Percentiles rank a stretch among this genome's conserved stretches.
Evolutionary conservation across 2,797 vertebrate species (phyloP).

Genomic region (Clarias fuscus): DNA sequence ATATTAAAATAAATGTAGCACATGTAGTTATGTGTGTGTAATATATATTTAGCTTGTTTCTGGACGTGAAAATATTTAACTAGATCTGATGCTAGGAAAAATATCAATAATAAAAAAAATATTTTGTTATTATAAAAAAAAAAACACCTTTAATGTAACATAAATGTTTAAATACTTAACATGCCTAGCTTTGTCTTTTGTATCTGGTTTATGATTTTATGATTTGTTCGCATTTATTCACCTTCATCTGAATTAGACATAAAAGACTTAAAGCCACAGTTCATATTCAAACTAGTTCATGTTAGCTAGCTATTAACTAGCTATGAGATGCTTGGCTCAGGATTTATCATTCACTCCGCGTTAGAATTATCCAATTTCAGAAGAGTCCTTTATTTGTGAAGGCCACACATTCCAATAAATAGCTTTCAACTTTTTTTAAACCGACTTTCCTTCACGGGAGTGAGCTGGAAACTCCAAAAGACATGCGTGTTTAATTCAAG

Average conservation of each 20-base stretch:
- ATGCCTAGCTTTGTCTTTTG: neutral
- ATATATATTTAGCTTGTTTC: neutral
- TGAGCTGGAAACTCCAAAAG: neutral
- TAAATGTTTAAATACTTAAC: neutral
- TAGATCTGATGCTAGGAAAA: neutral
- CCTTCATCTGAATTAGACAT: neutral
- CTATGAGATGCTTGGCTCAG: neutral
- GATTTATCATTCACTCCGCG: neutral
- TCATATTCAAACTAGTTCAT: neutral
- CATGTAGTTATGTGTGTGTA: too few species aligned
- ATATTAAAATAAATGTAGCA: too few species aligned
- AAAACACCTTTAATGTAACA: neutral
- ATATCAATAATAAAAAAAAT: too few species aligned
- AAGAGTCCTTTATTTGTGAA: neutral
- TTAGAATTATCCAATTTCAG: neutral
- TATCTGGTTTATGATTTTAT: neutral
- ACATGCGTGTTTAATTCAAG: slow-evolving; percentile 35
- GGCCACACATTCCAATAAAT: slow-evolving; percentile 10
- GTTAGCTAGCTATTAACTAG: neutral
- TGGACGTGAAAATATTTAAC: neutral
- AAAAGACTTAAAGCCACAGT: neutral
- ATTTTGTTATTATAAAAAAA: neutral
- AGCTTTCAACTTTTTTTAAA: slow-evolving; percentile 12
- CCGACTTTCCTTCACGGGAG: neutral
- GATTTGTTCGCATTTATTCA: neutral